Evolutionary conservation across 2,113 vertebrate species (phyloP).

Genomic region (Paramormyrops kingsleyae): DNA sequence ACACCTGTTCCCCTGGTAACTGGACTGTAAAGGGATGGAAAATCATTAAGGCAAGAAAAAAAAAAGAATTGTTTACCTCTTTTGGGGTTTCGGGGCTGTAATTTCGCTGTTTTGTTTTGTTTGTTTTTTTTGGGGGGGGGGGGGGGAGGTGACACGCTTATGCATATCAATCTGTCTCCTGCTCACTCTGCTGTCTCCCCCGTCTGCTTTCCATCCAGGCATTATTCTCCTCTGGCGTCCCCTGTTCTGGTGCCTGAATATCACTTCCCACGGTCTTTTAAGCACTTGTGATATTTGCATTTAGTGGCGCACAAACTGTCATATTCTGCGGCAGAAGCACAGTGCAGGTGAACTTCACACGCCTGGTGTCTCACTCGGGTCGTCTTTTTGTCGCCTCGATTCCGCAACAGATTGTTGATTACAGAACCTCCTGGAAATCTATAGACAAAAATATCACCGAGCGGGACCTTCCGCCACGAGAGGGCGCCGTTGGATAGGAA

Average conservation of each 20-base stretch:
- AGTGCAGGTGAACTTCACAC: neutral
- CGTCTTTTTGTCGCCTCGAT: neutral
- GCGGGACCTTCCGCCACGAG: neutral
- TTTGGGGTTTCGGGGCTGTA: neutral
- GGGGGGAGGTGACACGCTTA: neutral
- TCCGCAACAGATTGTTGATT: neutral
- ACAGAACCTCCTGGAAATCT: neutral
- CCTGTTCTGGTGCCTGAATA: neutral
- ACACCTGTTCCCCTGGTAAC: conserved; percentile 9
- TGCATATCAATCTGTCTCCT: neutral
- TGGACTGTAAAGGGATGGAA: neutral
- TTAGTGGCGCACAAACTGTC: neutral
- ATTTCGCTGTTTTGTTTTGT: neutral
- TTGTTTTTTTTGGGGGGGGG: too few species aligned
- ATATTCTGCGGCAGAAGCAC: neutral
- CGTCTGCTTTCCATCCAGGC: neutral
- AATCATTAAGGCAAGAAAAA: neutral
- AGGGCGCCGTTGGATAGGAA: conserved; percentile 20
- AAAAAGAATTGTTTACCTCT: neutral
- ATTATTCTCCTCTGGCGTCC: neutral
- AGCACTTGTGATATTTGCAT: neutral
- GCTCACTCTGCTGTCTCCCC: neutral
- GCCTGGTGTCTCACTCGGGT: neutral
- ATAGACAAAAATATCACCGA: neutral
- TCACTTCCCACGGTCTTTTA: neutral